A percentile compares a stretch with the other conserved stretches of the same genome.
These are phyloP conservation scores for Elysia crispata DNA, from an alignment of 2,888 invertebrate genomes.

Conservation along the genomic window DNA sequence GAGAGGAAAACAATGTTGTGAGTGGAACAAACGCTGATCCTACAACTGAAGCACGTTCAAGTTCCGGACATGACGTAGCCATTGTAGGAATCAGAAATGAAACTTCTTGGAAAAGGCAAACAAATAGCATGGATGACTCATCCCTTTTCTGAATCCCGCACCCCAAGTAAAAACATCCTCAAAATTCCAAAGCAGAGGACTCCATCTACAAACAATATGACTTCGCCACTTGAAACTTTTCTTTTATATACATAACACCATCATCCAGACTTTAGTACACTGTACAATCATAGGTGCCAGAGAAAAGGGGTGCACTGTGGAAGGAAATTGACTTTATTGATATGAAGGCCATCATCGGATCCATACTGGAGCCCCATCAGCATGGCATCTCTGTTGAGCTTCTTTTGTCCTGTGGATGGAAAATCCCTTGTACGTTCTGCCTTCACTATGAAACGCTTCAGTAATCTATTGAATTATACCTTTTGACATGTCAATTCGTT, in stretches of 20 bases:
- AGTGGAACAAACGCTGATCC: background rate
- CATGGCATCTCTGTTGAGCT: slow-evolving; percentile 9
- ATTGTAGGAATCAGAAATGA: too few relatives aligned
- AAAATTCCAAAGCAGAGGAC: slow-evolving; percentile 23
- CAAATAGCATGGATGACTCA: background rate
- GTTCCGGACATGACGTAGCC: too few relatives aligned
- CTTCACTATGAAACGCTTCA: slow-evolving; percentile 16
- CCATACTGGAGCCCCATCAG: slow-evolving; percentile 19
- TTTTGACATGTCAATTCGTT: slow-evolving; percentile 21
- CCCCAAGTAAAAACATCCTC: slow-evolving; percentile 24
- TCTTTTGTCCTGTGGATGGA: slow-evolving; percentile 40
- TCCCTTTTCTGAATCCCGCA: background rate
- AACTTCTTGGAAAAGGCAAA: too few relatives aligned
- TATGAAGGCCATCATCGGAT: slow-evolving; percentile 34
- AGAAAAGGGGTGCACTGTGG: background rate
- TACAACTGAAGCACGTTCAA: too few relatives aligned
- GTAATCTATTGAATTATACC: slow-evolving; percentile 22
- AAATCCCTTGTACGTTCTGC: slow-evolving; percentile 20
- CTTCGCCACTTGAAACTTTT: slow-evolving; percentile 12
- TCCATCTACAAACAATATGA: background rate
- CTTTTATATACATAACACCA: slow-evolving; percentile 11
- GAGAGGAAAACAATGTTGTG: too few relatives aligned
- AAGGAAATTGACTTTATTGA: slow-evolving; percentile 15
- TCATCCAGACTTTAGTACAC: slow-evolving; percentile 13
- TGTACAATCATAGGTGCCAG: slow-evolving; percentile 37